Evolutionary conservation across 2,113 vertebrate genomes (phyloP).

Genomic region (Campylomormyrus numenius): DNA sequence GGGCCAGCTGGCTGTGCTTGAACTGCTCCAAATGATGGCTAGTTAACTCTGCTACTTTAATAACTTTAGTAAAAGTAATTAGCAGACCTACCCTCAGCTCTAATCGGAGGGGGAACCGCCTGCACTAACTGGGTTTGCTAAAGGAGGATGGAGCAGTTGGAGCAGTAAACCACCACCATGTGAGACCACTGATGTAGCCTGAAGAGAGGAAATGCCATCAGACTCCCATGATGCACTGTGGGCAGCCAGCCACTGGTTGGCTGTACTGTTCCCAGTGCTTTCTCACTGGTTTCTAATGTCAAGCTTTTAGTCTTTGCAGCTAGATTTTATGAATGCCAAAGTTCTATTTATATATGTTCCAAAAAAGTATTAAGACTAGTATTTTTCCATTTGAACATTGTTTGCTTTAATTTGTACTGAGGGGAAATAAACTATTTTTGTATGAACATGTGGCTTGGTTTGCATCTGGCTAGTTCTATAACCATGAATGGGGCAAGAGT

Average conservation of each 20-base stretch:
- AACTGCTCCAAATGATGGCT: neutral
- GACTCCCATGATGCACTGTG: conserved; percentile 57
- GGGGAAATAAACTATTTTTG: conserved; percentile 48
- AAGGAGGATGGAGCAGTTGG: neutral
- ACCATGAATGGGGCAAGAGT: neutral
- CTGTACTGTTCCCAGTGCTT: conserved; percentile 56
- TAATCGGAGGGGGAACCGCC: neutral
- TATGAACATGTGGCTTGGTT: conserved; percentile 17
- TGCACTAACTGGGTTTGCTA: no score
- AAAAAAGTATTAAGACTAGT: conserved; percentile 68
- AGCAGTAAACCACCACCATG: neutral
- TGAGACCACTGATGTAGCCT: neutral
- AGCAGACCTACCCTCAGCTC: neutral
- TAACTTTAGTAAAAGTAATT: neutral
- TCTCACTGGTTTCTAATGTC: conserved; percentile 49
- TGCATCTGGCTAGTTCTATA: neutral
- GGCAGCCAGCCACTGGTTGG: conserved; percentile 74
- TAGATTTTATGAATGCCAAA: conserved; percentile 89
- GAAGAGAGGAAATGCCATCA: conserved; percentile 14
- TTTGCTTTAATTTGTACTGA: conserved; percentile 41
- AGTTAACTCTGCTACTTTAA: neutral
- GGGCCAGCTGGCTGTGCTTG: neutral
- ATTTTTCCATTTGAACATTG: conserved; percentile 77
- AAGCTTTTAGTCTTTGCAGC: conserved; percentile 79
- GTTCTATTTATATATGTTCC: conserved; percentile 85